Evolutionary conservation across 1,140 invertebrate species (phyloP).

Genomic region (Phymastichus coffea): DNA sequence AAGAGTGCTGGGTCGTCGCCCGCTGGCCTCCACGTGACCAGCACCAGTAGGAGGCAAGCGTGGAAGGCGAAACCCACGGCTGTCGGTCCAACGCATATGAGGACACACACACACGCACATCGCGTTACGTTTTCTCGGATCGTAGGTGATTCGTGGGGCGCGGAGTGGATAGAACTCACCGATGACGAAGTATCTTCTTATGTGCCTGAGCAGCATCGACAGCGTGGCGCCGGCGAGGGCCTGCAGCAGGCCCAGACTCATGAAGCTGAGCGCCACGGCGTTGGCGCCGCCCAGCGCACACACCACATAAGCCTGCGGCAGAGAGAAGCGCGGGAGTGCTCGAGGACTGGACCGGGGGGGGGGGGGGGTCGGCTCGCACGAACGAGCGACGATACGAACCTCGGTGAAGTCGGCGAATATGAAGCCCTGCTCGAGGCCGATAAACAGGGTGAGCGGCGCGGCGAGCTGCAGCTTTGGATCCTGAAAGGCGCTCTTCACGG

Average conservation of each 20-base stretch:
- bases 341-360: not conserved
- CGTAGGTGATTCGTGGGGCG: no score
- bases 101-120: no score
- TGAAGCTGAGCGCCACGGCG: constrained; percentile 64
- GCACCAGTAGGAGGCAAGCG: constrained; percentile 65
- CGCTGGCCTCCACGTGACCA: constrained; percentile 65
- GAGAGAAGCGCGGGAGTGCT: not conserved
- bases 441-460: constrained; percentile 67
- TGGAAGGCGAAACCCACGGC: constrained; percentile 70
- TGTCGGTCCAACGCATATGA: no score
- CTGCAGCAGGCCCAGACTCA: constrained; percentile 66
- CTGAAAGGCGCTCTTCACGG: constrained; percentile 50
- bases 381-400: constrained; percentile 44
- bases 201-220: constrained; percentile 67
- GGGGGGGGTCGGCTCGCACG: no score
- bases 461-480: constrained; percentile 62
- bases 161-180: no score
- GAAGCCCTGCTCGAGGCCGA: constrained; percentile 73
- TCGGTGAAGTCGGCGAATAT: constrained; percentile 72
- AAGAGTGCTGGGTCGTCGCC: constrained; percentile 65
- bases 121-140: no score
- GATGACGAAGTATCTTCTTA: constrained; percentile 64
- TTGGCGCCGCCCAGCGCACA: constrained; percentile 66
- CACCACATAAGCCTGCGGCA: constrained; percentile 60
- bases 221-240: constrained; percentile 68